Evolutionary conservation across 2,888 invertebrate species (phyloP).

Genomic region (Apamea epomidion): DNA sequence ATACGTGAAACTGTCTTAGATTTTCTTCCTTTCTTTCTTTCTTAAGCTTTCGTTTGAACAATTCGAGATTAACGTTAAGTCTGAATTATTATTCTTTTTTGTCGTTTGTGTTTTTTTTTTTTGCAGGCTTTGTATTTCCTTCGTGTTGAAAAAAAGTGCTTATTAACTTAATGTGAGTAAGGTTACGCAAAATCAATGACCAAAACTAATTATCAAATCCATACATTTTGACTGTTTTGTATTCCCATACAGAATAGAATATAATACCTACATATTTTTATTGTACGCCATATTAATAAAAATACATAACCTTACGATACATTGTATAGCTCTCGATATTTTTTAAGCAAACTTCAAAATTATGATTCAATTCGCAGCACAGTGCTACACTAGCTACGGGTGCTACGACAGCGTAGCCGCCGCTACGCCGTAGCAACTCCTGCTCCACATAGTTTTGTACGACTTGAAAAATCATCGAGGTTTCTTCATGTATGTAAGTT

Average conservation of each 20-base stretch:
- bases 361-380: neutral
- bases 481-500: neutral
- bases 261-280: neutral
- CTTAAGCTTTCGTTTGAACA: slow-evolving; percentile 49
- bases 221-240: neutral
- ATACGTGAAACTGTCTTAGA: slow-evolving; percentile 59
- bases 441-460: no score
- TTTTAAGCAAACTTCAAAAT: neutral
- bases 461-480: neutral
- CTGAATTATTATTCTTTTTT: slow-evolving; percentile 48
- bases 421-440: slow-evolving; percentile 10
- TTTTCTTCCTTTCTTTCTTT: slow-evolving; percentile 49
- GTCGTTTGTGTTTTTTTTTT: neutral
- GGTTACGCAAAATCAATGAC: neutral
- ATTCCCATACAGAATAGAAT: neutral
- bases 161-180: neutral
- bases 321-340: no score
- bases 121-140: neutral
- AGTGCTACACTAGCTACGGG: neutral
- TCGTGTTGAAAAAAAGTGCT: neutral
- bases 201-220: neutral
- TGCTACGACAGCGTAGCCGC: neutral
- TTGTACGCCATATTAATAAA: neutral
- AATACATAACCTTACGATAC: no score
- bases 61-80: slow-evolving; percentile 56